A percentile compares a stretch with the other conserved stretches of the same genome.
Evolutionary conservation across 2,113 vertebrate species (phyloP).

Genomic region (Pedionomus torquatus): DNA sequence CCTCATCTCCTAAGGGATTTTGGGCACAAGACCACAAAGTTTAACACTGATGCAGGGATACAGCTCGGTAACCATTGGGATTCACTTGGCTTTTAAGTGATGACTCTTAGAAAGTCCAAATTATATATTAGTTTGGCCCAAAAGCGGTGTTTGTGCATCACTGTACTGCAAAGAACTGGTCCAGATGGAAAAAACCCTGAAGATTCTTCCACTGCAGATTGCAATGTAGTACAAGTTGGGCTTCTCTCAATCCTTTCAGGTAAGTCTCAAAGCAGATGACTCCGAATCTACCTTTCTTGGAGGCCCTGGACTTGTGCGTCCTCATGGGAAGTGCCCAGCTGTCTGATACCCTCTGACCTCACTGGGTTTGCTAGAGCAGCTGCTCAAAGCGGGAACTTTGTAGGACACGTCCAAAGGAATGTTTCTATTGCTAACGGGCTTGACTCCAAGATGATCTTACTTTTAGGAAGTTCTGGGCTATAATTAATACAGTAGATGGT

Average conservation of each 20-base stretch:
- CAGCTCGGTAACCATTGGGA: not conserved
- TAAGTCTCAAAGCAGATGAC: not conserved
- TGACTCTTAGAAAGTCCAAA: not conserved
- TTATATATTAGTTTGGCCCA: not conserved
- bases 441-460: not conserved
- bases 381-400: not conserved
- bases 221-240: not conserved
- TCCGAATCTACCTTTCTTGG: not conserved
- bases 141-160: not conserved
- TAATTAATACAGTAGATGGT: not conserved
- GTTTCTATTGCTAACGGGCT: not conserved
- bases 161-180: not conserved
- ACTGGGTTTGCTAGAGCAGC: not conserved
- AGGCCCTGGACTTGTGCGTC: no score
- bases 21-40: not conserved
- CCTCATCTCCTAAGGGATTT: not conserved
- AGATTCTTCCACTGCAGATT: not conserved
- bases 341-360: accelerated
- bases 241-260: not conserved
- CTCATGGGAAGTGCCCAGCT: not conserved
- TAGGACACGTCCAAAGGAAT: no score
- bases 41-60: not conserved
- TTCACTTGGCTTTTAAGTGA: not conserved
- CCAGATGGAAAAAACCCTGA: not conserved
- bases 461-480: not conserved